A percentile compares a stretch with the other conserved stretches of the same genome.
These are phyloP conservation scores for Rhinoderma darwinii DNA, from an alignment of 2,113 vertebrate species.

Conservation along the genomic window DNA sequence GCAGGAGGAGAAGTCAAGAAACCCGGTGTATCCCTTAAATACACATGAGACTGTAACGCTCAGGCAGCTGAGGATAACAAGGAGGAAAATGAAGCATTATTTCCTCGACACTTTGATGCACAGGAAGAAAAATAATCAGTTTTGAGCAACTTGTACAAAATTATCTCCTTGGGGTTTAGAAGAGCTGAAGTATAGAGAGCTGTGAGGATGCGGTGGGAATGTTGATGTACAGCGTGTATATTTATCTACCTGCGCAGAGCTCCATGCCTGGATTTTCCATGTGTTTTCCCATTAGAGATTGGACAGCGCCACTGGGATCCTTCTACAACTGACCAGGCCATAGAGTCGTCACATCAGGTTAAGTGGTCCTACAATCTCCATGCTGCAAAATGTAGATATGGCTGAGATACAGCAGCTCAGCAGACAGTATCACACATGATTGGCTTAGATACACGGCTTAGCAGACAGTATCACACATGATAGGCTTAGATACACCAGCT, in stretches of 20 bases:
- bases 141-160: conserved; percentile 8
- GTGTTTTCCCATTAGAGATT: neutral
- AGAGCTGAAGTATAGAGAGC: neutral
- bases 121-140: conserved; percentile 45
- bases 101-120: conserved; percentile 39
- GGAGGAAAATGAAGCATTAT: conserved; percentile 25
- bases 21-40: conserved; percentile 11
- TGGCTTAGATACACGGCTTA: neutral
- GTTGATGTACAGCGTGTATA: conserved; percentile 40
- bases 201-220: conserved; percentile 2
- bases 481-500: too few species aligned
- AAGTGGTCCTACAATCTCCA: too few species aligned
- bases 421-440: neutral
- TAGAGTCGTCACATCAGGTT: too few species aligned
- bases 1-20: conserved; percentile 41
- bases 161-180: conserved; percentile 10
- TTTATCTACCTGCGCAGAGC: conserved; percentile 1
- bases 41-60: conserved; percentile 7
- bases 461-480: too few species aligned
- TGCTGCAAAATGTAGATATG: neutral
- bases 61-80: conserved; percentile 24
- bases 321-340: too few species aligned
- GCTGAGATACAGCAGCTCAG: neutral
- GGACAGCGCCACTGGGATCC: neutral
- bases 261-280: neutral